phyloP scores from a whole-genome alignment of 1,140 invertebrate genomes.

The Apis florea region DNA sequence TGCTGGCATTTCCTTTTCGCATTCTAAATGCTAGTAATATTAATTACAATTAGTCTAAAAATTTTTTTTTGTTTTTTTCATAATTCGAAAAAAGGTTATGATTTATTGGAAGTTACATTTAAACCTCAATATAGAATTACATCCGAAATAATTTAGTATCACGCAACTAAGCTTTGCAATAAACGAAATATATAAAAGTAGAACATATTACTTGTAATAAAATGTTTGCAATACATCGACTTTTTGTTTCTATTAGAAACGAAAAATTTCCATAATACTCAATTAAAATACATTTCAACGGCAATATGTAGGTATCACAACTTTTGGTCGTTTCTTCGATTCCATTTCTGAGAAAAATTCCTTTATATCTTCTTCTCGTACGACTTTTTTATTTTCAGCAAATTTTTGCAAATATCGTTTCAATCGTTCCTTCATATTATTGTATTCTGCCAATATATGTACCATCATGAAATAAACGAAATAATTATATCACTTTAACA shows the following conservation, averaged over 20 bases:
- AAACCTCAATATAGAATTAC: neutral
- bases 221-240: neutral
- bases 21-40: conserved; percentile 85
- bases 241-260: neutral
- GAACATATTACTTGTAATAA: neutral
- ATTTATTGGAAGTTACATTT: conserved; percentile 10
- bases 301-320: conserved; percentile 85
- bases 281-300: conserved; percentile 78
- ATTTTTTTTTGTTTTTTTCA: neutral
- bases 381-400: conserved; percentile 91
- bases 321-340: conserved; percentile 87
- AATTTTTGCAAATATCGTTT: conserved; percentile 93
- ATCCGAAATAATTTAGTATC: conserved; percentile 1
- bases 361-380: conserved; percentile 94
- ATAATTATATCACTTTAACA: conserved; percentile 35
- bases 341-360: conserved; percentile 93
- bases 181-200: neutral
- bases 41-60: neutral
- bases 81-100: neutral
- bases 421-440: conserved; percentile 92
- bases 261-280: neutral
- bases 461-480: conserved; percentile 28
- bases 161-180: neutral
- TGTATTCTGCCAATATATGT: conserved; percentile 84
- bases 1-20: conserved; percentile 81